Evolutionary conservation across 2,888 invertebrate species (phyloP).

Genomic region (Thereva nobilitata): DNA sequence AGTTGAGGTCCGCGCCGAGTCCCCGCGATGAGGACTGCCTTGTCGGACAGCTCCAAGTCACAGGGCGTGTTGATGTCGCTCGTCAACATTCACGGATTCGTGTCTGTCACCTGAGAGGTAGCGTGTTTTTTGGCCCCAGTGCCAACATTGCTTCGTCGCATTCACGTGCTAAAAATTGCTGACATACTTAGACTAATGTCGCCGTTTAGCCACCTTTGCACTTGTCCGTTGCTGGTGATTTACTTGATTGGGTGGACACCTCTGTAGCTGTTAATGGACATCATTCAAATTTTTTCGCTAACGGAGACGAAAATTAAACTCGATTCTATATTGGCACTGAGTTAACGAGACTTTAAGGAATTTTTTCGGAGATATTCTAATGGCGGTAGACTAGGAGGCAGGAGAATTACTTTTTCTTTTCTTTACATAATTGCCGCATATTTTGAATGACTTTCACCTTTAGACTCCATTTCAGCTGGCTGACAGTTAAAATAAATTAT

Average conservation of each 20-base stretch:
- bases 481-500: too few relatives aligned
- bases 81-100: conserved; percentile 14
- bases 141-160: conserved; percentile 23
- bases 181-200: conserved; percentile 37
- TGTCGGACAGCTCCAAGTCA: background rate
- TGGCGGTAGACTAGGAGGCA: too few relatives aligned
- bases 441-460: too few relatives aligned
- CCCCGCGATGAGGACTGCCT: background rate
- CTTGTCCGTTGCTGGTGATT: conserved; percentile 5
- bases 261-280: too few relatives aligned
- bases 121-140: conserved; percentile 15
- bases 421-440: too few relatives aligned
- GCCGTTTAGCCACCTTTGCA: conserved; percentile 23
- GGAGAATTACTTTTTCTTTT: too few relatives aligned
- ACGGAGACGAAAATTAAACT: too few relatives aligned
- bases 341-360: too few relatives aligned
- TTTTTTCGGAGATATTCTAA: too few relatives aligned
- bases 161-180: conserved; percentile 36
- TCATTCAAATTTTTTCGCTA: too few relatives aligned
- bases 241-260: background rate
- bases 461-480: too few relatives aligned
- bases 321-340: too few relatives aligned
- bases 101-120: conserved; percentile 34
- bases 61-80: conserved; percentile 14
- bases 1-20: background rate